These are phyloP conservation scores for Medauroidea extradentata DNA, from an alignment of 1,140 invertebrate species.

Conservation along the genomic window DNA sequence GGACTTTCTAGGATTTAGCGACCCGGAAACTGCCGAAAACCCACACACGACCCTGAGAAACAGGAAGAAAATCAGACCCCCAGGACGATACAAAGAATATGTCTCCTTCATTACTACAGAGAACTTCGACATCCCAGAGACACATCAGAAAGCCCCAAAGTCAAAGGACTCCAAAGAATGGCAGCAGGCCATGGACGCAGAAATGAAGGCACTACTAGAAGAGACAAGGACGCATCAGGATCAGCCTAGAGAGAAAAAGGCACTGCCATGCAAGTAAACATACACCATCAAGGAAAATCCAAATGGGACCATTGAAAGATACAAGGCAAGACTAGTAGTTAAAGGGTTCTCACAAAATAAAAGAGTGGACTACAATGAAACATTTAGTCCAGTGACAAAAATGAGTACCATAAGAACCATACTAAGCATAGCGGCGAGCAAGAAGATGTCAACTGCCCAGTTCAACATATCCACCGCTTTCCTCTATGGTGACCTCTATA, in stretches of 20 bases:
- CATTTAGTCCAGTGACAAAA: slow-evolving; percentile 33
- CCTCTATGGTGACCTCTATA: slow-evolving; percentile 38
- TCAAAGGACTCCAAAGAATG: too few species aligned
- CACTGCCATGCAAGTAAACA: slow-evolving; percentile 2
- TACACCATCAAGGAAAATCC: slow-evolving; percentile 1
- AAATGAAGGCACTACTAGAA: too few species aligned
- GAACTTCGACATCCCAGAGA: slow-evolving; percentile 13
- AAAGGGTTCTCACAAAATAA: slow-evolving; percentile 28
- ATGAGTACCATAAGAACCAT: slow-evolving; percentile 27
- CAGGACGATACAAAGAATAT: too few species aligned
- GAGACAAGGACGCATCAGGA: too few species aligned
- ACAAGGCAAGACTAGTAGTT: slow-evolving; percentile 33
- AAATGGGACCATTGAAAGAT: slow-evolving; percentile 4
- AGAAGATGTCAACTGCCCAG: slow-evolving; percentile 28
- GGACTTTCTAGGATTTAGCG: too few species aligned
- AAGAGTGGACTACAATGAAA: slow-evolving; percentile 31
- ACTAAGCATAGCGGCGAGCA: slow-evolving; percentile 21
- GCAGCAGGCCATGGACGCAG: too few species aligned
- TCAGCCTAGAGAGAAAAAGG: background rate
- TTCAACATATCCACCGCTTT: slow-evolving; percentile 41
- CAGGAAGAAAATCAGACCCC: too few species aligned
- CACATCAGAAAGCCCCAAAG: background rate
- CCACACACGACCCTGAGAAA: too few species aligned
- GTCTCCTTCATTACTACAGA: too few species aligned
- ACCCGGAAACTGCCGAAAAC: too few species aligned